phyloP scores from a whole-genome alignment of 35 echinoderm and acorn worm species.

The Ptychodera flava region DNA sequence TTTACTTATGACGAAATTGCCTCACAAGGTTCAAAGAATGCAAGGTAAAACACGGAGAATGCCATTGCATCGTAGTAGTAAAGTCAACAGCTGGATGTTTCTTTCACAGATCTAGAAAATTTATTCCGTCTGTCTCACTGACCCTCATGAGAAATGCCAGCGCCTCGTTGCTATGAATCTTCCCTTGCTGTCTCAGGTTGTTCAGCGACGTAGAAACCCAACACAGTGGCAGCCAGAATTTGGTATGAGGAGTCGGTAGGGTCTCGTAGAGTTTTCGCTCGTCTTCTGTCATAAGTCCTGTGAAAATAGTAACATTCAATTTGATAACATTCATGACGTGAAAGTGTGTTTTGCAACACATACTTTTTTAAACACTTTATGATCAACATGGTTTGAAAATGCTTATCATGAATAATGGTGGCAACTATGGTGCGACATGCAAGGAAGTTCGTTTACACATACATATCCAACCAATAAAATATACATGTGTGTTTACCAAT shows the following conservation, averaged over 20 bases:
- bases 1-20: too few relatives aligned
- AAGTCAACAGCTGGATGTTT: too few relatives aligned
- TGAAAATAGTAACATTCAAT: too few relatives aligned
- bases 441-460: too few relatives aligned
- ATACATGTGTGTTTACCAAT: too few relatives aligned
- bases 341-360: neutral
- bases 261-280: constrained; percentile 81
- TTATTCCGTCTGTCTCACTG: constrained; percentile 45
- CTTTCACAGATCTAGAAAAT: too few relatives aligned
- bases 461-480: too few relatives aligned
- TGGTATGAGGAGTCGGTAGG: constrained; percentile 66
- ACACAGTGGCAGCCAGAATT: constrained; percentile 87
- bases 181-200: constrained; percentile 58
- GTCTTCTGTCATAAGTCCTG: constrained; percentile 87
- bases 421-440: neutral
- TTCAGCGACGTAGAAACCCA: constrained; percentile 76
- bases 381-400: neutral
- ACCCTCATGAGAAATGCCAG: constrained; percentile 90
- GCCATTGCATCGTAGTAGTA: too few relatives aligned
- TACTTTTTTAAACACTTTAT: too few relatives aligned
- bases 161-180: constrained; percentile 80
- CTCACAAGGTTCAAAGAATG: too few relatives aligned
- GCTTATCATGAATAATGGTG: neutral
- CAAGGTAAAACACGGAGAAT: too few relatives aligned
- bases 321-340: neutral